Evolutionary conservation across 2,797 vertebrate species (phyloP).

Genomic region (Propithecus perrieri): DNA sequence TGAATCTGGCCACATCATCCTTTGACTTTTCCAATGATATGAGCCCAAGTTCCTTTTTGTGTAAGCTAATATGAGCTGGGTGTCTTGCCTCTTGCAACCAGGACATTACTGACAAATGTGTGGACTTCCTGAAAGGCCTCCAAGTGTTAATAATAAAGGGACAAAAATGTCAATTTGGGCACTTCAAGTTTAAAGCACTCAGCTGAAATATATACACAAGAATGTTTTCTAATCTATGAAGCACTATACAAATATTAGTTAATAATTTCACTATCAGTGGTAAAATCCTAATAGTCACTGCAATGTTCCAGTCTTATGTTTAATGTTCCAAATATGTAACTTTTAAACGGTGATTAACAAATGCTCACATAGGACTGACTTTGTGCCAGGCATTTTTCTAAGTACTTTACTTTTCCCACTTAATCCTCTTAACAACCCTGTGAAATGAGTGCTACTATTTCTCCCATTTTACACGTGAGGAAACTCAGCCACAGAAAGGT

Average conservation of each 20-base stretch:
- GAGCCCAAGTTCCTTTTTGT: background rate
- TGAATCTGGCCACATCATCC: background rate
- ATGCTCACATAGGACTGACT: background rate
- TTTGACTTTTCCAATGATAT: background rate
- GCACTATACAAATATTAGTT: background rate
- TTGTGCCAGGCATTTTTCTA: background rate
- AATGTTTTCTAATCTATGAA: background rate
- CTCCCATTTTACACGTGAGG: background rate
- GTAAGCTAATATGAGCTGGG: background rate
- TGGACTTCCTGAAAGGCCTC: background rate
- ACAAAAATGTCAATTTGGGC: background rate
- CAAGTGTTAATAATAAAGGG: background rate
- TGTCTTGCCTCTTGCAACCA: background rate
- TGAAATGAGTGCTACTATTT: background rate
- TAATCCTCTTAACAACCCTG: background rate
- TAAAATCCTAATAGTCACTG: background rate
- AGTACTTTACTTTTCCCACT: background rate
- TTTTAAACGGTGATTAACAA: conserved; percentile 6
- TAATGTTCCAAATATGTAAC: background rate
- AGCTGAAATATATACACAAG: background rate
- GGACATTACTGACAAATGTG: background rate
- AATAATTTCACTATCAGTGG: background rate
- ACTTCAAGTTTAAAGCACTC: conserved; percentile 3
- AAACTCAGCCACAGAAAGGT: background rate
- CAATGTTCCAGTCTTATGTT: background rate